A percentile compares a stretch with the other conserved stretches of the same genome.
These are phyloP conservation scores for Apotomis turbidana DNA, from an alignment of 2,888 invertebrate genomes.

Conservation along the genomic window DNA sequence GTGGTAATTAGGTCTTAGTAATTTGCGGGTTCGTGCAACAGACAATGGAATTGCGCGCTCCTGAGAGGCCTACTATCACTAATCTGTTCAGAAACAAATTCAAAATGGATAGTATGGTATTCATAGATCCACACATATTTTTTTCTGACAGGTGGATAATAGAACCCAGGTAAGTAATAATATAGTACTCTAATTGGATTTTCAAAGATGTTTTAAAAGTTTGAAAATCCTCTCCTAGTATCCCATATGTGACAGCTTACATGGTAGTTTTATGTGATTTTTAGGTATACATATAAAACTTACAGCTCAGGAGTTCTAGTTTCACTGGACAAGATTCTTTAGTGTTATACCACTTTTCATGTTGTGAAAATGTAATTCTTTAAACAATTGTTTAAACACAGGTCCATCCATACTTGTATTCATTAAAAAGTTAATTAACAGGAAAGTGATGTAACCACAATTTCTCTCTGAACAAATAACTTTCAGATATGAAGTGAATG, in stretches of 20 bases:
- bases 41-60: slow-evolving; percentile 43
- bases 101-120: slow-evolving; percentile 29
- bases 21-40: slow-evolving; percentile 37
- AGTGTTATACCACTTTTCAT: neutral
- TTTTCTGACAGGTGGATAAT: slow-evolving; percentile 26
- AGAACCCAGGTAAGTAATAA: slow-evolving; percentile 19
- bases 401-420: neutral
- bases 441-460: slow-evolving; percentile 10
- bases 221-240: neutral
- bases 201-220: too few species aligned
- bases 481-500: slow-evolving; percentile 8
- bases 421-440: slow-evolving; percentile 9
- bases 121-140: slow-evolving; percentile 24
- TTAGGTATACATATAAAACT: too few species aligned
- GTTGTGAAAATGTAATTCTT: neutral
- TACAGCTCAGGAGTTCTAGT: too few species aligned
- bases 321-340: too few species aligned
- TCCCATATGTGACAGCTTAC: too few species aligned
- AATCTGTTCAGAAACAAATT: slow-evolving; percentile 34
- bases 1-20: slow-evolving; percentile 28
- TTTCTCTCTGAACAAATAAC: slow-evolving; percentile 3
- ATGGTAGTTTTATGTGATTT: too few species aligned
- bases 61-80: slow-evolving; percentile 45
- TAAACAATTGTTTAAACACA: neutral
- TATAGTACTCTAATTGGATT: slow-evolving; percentile 3